Evolutionary conservation across 2,888 invertebrate genomes (phyloP).

Genomic region (Nephrotoma guestfalica): DNA sequence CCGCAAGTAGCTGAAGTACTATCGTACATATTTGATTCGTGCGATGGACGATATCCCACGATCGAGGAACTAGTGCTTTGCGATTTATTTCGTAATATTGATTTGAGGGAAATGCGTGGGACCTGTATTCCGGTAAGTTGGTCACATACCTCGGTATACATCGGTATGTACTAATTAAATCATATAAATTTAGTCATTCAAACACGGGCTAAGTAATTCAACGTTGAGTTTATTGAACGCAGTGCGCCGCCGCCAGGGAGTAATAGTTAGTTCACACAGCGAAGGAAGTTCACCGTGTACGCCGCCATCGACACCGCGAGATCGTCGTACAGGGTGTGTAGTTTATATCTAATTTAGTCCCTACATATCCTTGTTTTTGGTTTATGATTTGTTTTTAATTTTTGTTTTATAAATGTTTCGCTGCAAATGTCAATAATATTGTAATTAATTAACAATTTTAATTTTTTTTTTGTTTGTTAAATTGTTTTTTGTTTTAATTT

Average conservation of each 20-base stretch:
- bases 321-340: constrained; percentile 25
- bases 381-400: background rate
- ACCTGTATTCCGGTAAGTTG: constrained; percentile 58
- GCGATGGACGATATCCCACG: constrained; percentile 49
- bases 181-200: constrained; percentile 27
- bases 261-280: constrained; percentile 29
- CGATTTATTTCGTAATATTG: constrained; percentile 77
- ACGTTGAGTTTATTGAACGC: constrained; percentile 31
- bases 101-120: constrained; percentile 74
- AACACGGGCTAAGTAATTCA: constrained; percentile 31
- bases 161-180: background rate
- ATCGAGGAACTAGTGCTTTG: constrained; percentile 68
- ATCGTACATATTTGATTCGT: constrained; percentile 59
- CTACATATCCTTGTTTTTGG: background rate
- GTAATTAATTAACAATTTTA: background rate
- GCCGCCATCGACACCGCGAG: constrained; percentile 32
- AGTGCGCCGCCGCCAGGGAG: constrained; percentile 31
- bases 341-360: background rate
- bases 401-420: background rate
- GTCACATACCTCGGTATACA: background rate
- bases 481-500: background rate
- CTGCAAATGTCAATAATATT: background rate
- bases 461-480: background rate
- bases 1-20: constrained; percentile 68
- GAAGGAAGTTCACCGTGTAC: constrained; percentile 33